Base-by-base conservation (phyloP, 1,140 invertebrate species). In the Trichogramma pretiosum region DNA sequence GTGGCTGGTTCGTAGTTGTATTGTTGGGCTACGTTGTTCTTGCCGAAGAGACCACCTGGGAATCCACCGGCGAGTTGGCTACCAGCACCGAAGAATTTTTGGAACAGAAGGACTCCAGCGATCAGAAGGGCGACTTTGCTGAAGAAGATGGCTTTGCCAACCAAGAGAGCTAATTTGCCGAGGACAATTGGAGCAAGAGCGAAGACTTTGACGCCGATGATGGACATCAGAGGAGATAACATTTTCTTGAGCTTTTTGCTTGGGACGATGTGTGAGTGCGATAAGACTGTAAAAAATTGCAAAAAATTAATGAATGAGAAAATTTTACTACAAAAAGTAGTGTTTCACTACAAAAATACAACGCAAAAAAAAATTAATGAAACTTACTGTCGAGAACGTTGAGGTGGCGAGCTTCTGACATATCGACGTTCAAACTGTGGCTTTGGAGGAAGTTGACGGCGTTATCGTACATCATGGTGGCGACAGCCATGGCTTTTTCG, bases 51-150 rank as follows among this genome's bases (percentile, higher is more conserved):
- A 42, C 34, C 57, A 2, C 75, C 73, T 34, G 72, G 70, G 26
- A 39, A 16, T 14, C 19, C 75, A 52, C 35, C 78, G 66, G 56
- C 44, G 2, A 30, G 48, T 7, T 9, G 23, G 17, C 59, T 59
- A 13, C 75, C 73, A 4, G 74, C 72, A 24, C 75, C 72, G 48
- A 83, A 67, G 35, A 85, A 70, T 56, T 79, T 84, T 51, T 85
- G 83, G 55, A 84, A 73, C 1, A 78, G 77, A 13, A 86, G 55
- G 10, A 84, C 65, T 0, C 78, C 75, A 18, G 82, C 83, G 17
- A 84, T 64, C 30, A 87, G 59, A 45, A 88, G 77, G 4, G 85
- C 85, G 30, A 87, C 65, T 62, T 87, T 88, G 30, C 83, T 80
- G 5, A 87, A 74, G 33, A 87, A 70, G 14, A 87, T 65, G 14